Conservation (phyloP, 2,797 vertebrate species). For the Pseudomugil gertrudae region DNA sequence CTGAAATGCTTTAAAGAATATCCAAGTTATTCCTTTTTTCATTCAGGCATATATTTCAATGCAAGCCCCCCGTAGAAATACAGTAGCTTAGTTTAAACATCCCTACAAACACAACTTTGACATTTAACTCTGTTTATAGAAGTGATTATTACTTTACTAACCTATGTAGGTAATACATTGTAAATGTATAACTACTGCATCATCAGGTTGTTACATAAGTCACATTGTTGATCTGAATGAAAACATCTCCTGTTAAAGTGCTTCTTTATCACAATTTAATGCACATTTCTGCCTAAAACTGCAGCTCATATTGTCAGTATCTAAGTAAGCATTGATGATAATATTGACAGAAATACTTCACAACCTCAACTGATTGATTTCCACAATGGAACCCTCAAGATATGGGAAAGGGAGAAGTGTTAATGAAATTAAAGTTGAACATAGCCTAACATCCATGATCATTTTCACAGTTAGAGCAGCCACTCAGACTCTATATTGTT, state of each 20-base stretch:
- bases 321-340: neutral
- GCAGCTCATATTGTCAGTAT: neutral
- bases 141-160: constrained; percentile 4
- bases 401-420: too few species aligned
- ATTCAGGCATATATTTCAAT: constrained; percentile 47
- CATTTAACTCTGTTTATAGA: constrained; percentile 15
- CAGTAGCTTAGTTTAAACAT: constrained; percentile 7
- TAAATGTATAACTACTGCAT: too few species aligned
- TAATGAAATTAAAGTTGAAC: neutral
- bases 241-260: too few species aligned
- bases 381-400: neutral
- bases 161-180: too few species aligned
- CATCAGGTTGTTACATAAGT: neutral
- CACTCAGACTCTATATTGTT: constrained; percentile 53
- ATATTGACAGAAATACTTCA: neutral
- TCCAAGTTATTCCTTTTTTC: constrained; percentile 31
- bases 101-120: constrained; percentile 1
- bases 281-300: neutral
- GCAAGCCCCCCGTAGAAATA: constrained; percentile 21
- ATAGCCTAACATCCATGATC: too few species aligned
- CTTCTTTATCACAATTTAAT: neutral
- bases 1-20: constrained; percentile 22
- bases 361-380: neutral
- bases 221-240: neutral
- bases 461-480: too few species aligned